Base-by-base conservation (phyloP, 2,888 invertebrate species). In the Campopleginae sp. region DNA sequence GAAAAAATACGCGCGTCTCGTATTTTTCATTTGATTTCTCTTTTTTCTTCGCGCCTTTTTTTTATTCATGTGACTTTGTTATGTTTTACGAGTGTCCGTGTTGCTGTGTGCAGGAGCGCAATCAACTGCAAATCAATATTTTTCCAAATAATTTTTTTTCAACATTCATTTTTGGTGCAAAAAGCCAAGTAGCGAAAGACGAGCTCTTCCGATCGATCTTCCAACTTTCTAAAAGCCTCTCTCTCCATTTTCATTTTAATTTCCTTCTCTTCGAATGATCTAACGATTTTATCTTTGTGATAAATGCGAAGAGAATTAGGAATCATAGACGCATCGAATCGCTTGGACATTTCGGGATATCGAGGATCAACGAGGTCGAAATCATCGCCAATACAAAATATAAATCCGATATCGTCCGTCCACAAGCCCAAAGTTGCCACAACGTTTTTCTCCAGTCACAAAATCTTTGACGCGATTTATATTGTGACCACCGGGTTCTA, bases 331-430 rank as follows among this genome's bases (percentile, higher is more conserved):
- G 75, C 38, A 31, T 75, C 75, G 33, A 63, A 48, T 42, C 72
- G 68, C n/a, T 31, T 44, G 42, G 8, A 71, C 48, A 38, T 76
- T 66, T 77, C 51, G 27, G 72, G 74, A 78, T 90, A 90, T 89
- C 90, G 88, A 89, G 89, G 88, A 91, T 90, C 91, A 88, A 89
- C 90, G 89, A 90, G 90, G 90, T 89, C 90, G 89, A 79, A 84
- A 82, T 86, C 78, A 77, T 86, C 48, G 77, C 44, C 82, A 85
- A 87, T 87, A 87, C 86, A 87, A 84, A 83, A 76, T 88, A 87
- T 10, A 63, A 44, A n/a, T 86, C 87, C 89, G 88, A 89, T 84
- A 86, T 78, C 71, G 65, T 51, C 38, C 17, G 12, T 66, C 44
- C 31, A 88, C 83, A 61, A 66, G 78, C 61, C 33, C 14, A 80